Percentiles rank a stretch among this genome's conserved stretches.
phyloP scores from a whole-genome alignment of 2,797 vertebrate species.

The Mormyrus hasselquistii region DNA sequence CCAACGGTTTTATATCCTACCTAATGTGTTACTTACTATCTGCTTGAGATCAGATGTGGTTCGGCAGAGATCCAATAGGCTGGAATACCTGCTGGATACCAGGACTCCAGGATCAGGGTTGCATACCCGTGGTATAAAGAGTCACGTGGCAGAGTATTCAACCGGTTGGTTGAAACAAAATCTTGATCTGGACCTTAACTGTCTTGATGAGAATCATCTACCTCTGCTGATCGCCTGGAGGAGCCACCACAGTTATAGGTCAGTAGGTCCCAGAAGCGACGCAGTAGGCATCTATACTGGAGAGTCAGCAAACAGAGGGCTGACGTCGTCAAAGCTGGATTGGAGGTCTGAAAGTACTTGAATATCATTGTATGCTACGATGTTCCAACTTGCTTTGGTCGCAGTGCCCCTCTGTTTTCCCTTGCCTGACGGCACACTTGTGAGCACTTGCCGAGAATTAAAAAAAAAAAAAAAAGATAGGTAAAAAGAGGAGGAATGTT shows the following conservation, averaged over 20 bases:
- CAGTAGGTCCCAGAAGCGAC: not conserved
- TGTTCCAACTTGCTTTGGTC: not conserved
- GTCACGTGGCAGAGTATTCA: not conserved
- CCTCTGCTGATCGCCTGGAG: not conserved
- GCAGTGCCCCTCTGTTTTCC: not conserved
- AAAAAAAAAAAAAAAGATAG: not conserved
- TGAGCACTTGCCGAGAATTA: not conserved
- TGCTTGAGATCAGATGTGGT: not conserved
- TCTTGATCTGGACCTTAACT: not conserved
- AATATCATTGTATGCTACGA: slow-evolving; percentile 6
- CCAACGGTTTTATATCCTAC: not conserved
- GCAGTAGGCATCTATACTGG: not conserved
- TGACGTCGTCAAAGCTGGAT: not conserved
- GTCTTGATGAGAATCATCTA: not conserved
- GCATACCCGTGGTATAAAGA: not conserved
- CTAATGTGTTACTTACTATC: not conserved
- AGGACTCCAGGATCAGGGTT: not conserved
- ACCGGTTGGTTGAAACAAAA: not conserved
- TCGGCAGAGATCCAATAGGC: not conserved
- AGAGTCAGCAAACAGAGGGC: not conserved
- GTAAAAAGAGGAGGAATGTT: not conserved
- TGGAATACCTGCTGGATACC: too few species aligned
- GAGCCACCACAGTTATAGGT: not conserved
- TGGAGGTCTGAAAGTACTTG: not conserved
- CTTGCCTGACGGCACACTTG: not conserved